Conservation (phyloP, 53 echinoderm and acorn worm species). For the Echinarachnius parma region DNA sequence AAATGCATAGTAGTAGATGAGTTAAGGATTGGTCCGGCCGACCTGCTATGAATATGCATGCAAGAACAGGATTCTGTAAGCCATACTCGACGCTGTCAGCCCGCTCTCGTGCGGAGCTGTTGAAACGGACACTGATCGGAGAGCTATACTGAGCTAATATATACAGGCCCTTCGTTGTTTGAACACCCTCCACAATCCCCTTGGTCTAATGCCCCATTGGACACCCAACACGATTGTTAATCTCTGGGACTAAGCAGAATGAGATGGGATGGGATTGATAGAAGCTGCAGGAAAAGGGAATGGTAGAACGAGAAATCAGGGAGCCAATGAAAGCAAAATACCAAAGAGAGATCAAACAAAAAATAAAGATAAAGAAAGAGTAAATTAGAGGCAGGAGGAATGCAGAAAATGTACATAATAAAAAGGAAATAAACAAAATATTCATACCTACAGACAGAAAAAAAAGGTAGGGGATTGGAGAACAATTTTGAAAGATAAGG, state of each 20-base stretch:
- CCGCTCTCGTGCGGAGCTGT: constrained; percentile 21
- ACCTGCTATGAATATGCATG: constrained; percentile 37
- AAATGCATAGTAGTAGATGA: too few species aligned
- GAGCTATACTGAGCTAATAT: constrained; percentile 28
- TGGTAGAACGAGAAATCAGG: not conserved
- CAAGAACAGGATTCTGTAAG: constrained; percentile 28
- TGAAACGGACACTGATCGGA: constrained; percentile 29
- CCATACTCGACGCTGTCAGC: constrained; percentile 24
- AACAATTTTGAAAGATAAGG: too few species aligned
- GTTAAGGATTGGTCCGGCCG: too few species aligned
- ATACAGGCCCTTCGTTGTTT: constrained; percentile 35
- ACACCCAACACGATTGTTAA: constrained; percentile 38
- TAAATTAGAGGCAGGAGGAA: not conserved
- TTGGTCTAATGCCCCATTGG: constrained; percentile 22
- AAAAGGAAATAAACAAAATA: too few species aligned
- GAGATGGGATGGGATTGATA: not conserved
- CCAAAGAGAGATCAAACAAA: not conserved
- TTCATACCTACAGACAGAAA: too few species aligned
- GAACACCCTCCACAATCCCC: constrained; percentile 25
- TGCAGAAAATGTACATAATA: too few species aligned
- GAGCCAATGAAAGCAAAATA: not conserved
- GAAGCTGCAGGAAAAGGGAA: not conserved
- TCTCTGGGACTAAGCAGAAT: constrained; percentile 9
- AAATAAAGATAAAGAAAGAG: not conserved
- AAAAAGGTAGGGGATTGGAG: too few species aligned